Base-by-base conservation (phyloP, 2,797 vertebrate genomes). In the Sciurus carolinensis region DNA sequence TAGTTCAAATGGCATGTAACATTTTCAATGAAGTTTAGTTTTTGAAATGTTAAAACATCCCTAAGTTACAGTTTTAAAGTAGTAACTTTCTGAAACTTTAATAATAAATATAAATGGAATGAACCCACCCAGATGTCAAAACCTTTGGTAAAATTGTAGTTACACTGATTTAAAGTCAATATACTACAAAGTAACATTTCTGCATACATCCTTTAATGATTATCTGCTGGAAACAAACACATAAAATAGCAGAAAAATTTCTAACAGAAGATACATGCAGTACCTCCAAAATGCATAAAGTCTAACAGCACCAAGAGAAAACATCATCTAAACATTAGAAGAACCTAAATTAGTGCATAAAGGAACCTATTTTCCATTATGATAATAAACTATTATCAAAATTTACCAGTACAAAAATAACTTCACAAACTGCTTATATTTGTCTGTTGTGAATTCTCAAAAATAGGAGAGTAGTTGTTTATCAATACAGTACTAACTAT, bases 151-250 rank as follows among this genome's bases (percentile, higher is more conserved):
- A 71, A 90, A 76, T 17, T 97, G 67, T 81, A 86, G 91, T 85
- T 14, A 98, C 26, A 95, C 12, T 92, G 59, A 96, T 92, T 89
- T 97, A 98, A 95, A 85, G 79, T 67, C 71, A 97, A 87, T 97
- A 82, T 97, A 98, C 85, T 97, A 62, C 97, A 97, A 86, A 96
- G 50, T 64, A 87, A 73, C 54, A 97, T 98, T 98, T 98, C 95
- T 97, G 62, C 7, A 90, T 39, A 97, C 20, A 97, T 87, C 33
- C 93, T 98, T 98, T 98, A 98, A 98, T 98, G 92, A 98, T 72
- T 97, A 97, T 50, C 82, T 95, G 54, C 42, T 95, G 39, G 93
- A 98, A 92, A 95, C 5, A 59, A 39, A 90, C n/a, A 90, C 13
- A 83, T 10, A 97, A 96, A 73, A 82, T 97, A 86, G 85, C 73